Evolutionary conservation across 2,113 vertebrate species (phyloP).

Genomic region (Corvus hawaiiensis): DNA sequence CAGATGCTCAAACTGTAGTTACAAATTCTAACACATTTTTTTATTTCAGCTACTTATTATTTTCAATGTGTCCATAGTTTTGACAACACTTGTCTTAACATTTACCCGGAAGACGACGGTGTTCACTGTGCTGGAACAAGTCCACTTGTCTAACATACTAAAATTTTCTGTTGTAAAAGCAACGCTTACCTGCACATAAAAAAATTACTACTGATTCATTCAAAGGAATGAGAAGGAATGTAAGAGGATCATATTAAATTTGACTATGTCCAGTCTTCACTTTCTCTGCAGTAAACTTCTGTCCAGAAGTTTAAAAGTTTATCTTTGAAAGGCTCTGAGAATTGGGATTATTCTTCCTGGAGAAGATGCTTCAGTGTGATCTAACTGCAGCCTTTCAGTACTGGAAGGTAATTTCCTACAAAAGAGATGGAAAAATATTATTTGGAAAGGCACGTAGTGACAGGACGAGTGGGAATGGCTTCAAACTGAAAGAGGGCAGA

Average conservation of each 20-base stretch:
- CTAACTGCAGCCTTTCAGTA: not conserved
- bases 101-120: not conserved
- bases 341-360: not conserved
- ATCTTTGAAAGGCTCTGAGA: not conserved
- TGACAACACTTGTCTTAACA: not conserved
- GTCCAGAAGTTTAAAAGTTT: not conserved
- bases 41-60: not conserved
- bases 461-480: not conserved
- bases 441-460: not conserved
- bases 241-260: not conserved
- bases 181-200: not conserved
- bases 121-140: not conserved
- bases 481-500: not conserved
- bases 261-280: not conserved
- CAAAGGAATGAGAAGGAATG: not conserved
- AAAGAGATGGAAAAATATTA: not conserved
- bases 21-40: not conserved
- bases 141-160: not conserved
- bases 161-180: not conserved
- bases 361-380: not conserved
- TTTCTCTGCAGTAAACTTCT: not conserved
- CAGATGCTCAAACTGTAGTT: not conserved
- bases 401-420: not conserved
- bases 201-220: not conserved
- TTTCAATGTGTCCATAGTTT: not conserved